Percentiles rank a stretch among this genome's conserved stretches.
phyloP scores from a whole-genome alignment of 2,797 vertebrate genomes.

The Nyctalus aviator region DNA sequence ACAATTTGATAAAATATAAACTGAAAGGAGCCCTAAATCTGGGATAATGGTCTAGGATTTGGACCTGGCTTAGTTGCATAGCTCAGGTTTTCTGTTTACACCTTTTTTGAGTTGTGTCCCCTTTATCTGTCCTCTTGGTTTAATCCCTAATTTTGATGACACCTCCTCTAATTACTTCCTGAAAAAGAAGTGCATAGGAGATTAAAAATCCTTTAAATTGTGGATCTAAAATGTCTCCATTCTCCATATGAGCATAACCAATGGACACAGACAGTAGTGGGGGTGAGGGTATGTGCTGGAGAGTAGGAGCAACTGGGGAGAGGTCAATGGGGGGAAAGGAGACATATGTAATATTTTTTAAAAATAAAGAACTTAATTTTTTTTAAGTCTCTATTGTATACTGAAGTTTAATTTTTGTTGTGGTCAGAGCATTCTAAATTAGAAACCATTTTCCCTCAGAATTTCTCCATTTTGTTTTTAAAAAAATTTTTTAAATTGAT shows the following conservation, averaged over 20 bases:
- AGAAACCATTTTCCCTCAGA: background rate
- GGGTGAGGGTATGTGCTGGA: no score
- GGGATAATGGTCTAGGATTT: background rate
- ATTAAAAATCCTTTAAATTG: background rate
- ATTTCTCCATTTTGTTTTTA: background rate
- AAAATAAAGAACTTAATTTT: no score
- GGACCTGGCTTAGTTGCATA: background rate
- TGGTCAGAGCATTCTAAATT: background rate
- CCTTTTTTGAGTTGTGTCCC: background rate
- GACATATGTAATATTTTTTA: no score
- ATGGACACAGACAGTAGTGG: no score
- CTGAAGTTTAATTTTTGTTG: background rate
- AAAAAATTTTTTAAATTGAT: no score
- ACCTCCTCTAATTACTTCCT: background rate
- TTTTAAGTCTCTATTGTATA: background rate
- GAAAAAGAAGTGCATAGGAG: background rate
- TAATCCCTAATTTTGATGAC: background rate
- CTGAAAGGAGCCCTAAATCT: background rate
- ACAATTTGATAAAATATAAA: background rate
- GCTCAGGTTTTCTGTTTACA: background rate
- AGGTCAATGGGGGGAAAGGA: no score
- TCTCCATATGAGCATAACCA: no score
- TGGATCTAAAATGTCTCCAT: background rate
- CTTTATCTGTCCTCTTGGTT: background rate
- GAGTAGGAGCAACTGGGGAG: no score